phyloP scores from a whole-genome alignment of 1,140 invertebrate species.

The Cotesia vestalis region DNA sequence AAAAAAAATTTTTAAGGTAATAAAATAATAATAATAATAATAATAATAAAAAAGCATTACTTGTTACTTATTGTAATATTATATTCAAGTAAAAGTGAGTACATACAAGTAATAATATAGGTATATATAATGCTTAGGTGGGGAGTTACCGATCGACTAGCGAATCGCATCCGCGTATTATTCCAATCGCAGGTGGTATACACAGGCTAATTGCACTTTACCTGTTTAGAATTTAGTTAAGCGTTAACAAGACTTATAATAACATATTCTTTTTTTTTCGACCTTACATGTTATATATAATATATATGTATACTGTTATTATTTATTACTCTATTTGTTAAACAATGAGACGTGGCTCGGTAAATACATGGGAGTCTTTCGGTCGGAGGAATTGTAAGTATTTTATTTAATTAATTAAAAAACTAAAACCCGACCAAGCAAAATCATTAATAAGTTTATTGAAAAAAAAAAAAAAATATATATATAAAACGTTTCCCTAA shows the following conservation, averaged over 20 bases:
- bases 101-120: conserved; percentile 9
- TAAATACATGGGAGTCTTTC: conserved; percentile 53
- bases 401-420: neutral
- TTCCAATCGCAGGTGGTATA: conserved; percentile 45
- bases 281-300: neutral
- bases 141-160: neutral
- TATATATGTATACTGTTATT: neutral
- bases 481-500: too few relatives aligned
- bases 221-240: conserved; percentile 42
- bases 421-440: neutral
- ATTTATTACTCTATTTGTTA: conserved; percentile 10
- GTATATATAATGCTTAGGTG: conserved; percentile 9
- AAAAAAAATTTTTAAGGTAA: neutral
- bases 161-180: conserved; percentile 37
- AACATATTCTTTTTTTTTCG: neutral
- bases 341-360: conserved; percentile 57
- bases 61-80: neutral
- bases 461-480: too few relatives aligned
- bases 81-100: neutral
- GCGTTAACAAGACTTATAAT: conserved; percentile 10
- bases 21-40: too few relatives aligned
- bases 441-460: neutral
- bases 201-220: conserved; percentile 54
- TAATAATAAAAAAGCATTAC: too few relatives aligned
- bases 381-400: conserved; percentile 57